Evolutionary conservation across 2,113 vertebrate genomes (phyloP).

Genomic region (Tachysurus fulvidraco): DNA sequence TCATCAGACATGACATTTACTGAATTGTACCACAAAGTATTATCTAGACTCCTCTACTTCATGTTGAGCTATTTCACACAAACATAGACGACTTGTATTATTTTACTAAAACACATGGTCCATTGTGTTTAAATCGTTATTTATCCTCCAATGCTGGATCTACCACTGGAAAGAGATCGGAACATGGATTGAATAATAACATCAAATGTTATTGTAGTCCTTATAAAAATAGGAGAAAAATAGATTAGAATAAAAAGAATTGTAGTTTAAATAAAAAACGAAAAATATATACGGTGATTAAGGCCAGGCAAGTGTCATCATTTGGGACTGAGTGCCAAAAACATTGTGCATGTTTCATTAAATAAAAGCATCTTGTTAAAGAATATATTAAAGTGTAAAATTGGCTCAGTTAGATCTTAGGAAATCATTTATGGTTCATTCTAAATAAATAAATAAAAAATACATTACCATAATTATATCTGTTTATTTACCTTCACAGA

Average conservation of each 20-base stretch:
- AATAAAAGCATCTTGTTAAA: neutral
- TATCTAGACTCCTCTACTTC: neutral
- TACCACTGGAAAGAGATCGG: no score
- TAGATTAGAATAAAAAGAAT: no score
- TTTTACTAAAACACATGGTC: neutral
- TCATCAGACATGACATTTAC: no score
- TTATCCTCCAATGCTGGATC: neutral
- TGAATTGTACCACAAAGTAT: no score
- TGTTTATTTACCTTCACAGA: slow-evolving; percentile 68
- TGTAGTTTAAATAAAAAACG: no score
- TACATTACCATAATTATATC: neutral
- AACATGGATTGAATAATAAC: no score
- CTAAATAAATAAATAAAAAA: neutral
- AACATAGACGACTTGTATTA: neutral
- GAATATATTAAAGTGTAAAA: neutral
- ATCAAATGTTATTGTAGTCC: neutral
- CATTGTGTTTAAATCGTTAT: neutral
- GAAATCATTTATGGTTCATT: no score
- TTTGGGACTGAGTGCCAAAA: no score
- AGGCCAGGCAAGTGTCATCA: no score
- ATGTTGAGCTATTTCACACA: neutral
- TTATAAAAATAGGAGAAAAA: neutral
- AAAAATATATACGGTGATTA: neutral
- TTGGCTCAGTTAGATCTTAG: neutral
- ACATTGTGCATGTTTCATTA: neutral